Evolutionary conservation across 2,113 vertebrate genomes (phyloP).

Genomic region (Coracopsis vasa): DNA sequence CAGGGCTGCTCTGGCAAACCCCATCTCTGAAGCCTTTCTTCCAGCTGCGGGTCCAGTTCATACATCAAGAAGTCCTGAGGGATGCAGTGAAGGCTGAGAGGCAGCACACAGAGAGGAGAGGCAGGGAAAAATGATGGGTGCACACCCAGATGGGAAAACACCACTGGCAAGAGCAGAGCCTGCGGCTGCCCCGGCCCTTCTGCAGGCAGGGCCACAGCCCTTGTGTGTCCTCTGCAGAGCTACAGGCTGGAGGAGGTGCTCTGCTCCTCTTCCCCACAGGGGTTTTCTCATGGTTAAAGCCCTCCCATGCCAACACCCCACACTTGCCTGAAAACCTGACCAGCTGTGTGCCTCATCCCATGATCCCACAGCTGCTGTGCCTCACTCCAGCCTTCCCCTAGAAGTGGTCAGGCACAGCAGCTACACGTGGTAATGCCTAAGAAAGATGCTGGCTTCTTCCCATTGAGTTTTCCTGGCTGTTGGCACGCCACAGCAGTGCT

Average conservation of each 20-base stretch:
- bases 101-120: rapidly evolving
- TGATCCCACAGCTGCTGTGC: rapidly evolving
- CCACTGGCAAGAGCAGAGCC: background rate
- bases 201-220: background rate
- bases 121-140: background rate
- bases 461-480: background rate
- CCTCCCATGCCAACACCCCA: background rate
- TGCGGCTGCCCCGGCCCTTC: background rate
- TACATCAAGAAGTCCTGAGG: background rate
- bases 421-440: rapidly evolving
- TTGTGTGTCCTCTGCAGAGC: background rate
- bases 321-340: rapidly evolving
- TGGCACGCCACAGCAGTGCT: background rate
- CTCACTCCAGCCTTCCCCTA: background rate
- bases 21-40: background rate
- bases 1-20: background rate
- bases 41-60: rapidly evolving
- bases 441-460: background rate
- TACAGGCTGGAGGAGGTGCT: background rate
- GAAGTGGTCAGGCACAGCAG: background rate
- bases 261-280: background rate
- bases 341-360: background rate
- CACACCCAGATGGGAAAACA: background rate
- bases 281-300: background rate
- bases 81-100: background rate